Evolutionary conservation across 1,140 invertebrate genomes (phyloP), one percentile per base, ranked within the genome.

Genomic region (Drosophila ananassae): DNA sequence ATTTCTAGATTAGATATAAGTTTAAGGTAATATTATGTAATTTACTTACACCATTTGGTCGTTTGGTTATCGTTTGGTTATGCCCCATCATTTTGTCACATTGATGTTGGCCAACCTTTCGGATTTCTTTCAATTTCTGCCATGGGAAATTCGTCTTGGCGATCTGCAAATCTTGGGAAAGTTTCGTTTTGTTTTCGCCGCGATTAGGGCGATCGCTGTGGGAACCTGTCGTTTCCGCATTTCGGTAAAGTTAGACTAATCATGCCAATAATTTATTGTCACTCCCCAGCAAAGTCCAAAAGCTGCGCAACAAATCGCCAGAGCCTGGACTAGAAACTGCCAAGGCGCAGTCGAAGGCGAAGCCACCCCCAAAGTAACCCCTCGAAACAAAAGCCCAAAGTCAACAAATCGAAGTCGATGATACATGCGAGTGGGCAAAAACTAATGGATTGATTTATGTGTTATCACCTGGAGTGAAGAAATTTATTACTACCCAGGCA

Each of bases 381-480:
- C 47, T 13, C 22, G 22, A 37, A 73, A 85, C 59, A 77, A 59
- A 74, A 87, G 71, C 52, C 57, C 46, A 66, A 44, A 81, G 79
- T 89, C 73, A 89, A 89, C 83, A 83, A 79, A 89, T 84, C 74
- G 63, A 83, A 77, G 67, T 37, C 67, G 64, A 69, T 57, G 67
- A 83, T 83, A 73, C 75, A 85, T 85, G 82, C 52, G 79, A 82
- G 78, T 85, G 75, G 75, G 83, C 61, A 69, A 87, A 89, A 89
- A 80, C 79, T 89, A 89, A 89, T 89, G 76, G 84, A 89, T 84
- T 89, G 84, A 89, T 89, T 89, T 89, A 89, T 89, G 63, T 73
- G 56, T 69, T 76, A 89, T 62, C 84, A 89, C 84, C 84, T 89
- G 84, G 84, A 84, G 79, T 80, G 84, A 79, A 73, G 77, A 89